These are phyloP conservation scores for Leucophenga montana DNA, from an alignment of 2,888 invertebrate species.

Conservation along the genomic window DNA sequence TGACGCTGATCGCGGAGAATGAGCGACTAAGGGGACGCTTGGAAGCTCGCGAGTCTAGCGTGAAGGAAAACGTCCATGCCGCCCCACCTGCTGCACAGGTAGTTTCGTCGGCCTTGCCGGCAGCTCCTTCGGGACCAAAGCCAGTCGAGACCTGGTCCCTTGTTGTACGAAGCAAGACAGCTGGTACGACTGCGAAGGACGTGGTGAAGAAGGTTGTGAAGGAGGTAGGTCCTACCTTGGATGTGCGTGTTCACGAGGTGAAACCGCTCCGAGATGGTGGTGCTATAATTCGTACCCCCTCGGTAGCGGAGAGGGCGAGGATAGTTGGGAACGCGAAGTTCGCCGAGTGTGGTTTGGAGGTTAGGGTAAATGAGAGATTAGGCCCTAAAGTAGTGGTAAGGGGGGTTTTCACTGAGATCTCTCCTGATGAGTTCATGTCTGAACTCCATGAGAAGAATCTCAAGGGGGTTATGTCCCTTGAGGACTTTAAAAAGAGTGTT, in stretches of 20 bases:
- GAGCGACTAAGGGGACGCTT: too few species aligned
- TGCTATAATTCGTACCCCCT: slow-evolving; percentile 39
- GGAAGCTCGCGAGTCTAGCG: too few species aligned
- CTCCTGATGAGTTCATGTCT: slow-evolving; percentile 30
- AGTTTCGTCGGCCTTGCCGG: background rate
- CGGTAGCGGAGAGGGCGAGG: slow-evolving; percentile 29
- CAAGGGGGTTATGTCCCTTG: slow-evolving; percentile 1
- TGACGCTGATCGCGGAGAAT: too few species aligned
- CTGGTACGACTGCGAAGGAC: background rate
- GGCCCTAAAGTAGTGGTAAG: slow-evolving; percentile 27
- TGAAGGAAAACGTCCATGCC: too few species aligned
- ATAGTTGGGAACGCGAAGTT: slow-evolving; percentile 36
- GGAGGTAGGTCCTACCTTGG: background rate
- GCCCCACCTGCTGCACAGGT: background rate
- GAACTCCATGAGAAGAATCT: slow-evolving; percentile 33
- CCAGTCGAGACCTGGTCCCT: slow-evolving; percentile 22
- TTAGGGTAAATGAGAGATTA: slow-evolving; percentile 1
- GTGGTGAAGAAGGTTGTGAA: slow-evolving; percentile 9
- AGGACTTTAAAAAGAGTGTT: slow-evolving; percentile 23
- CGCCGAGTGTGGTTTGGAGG: slow-evolving; percentile 25
- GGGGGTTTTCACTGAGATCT: slow-evolving; percentile 27
- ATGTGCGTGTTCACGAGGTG: slow-evolving; percentile 14
- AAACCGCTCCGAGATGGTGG: slow-evolving; percentile 29
- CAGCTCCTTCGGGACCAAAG: background rate
- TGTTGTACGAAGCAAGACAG: slow-evolving; percentile 9